These are phyloP conservation scores for Mormoops blainvillei DNA, from an alignment of 2,113 vertebrate species.

Conservation along the genomic window DNA sequence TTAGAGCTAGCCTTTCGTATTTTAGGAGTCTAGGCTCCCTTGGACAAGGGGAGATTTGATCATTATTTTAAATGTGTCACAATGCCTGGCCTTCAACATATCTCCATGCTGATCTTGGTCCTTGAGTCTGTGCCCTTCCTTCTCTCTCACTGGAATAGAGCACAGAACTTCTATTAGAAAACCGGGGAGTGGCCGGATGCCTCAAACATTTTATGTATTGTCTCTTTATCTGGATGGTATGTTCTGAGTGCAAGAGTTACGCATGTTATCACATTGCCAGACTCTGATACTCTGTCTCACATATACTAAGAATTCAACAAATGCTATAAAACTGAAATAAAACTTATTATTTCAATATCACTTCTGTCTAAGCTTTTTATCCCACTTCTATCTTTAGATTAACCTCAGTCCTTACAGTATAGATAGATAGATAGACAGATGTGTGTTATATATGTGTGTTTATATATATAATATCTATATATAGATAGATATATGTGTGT, in stretches of 20 bases:
- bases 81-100: not conserved
- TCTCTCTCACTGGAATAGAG: not conserved
- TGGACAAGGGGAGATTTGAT: not conserved
- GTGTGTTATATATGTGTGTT: too few species aligned
- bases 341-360: not conserved
- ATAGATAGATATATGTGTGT: too few species aligned
- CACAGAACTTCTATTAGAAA: not conserved
- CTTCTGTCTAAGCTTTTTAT: not conserved
- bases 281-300: rapidly evolving
- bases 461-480: too few species aligned
- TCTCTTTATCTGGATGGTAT: not conserved
- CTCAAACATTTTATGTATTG: not conserved
- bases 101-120: not conserved
- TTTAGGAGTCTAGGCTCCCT: not conserved
- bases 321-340: not conserved
- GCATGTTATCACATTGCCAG: not conserved
- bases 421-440: too few species aligned
- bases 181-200: not conserved
- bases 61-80: not conserved
- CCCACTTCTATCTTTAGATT: not conserved
- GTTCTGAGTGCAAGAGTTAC: not conserved
- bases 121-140: not conserved
- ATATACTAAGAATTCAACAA: not conserved
- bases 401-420: not conserved
- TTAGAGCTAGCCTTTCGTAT: not conserved